Base-by-base conservation (phyloP, 2,797 vertebrate genomes). In the Crax fasciolata region DNA sequence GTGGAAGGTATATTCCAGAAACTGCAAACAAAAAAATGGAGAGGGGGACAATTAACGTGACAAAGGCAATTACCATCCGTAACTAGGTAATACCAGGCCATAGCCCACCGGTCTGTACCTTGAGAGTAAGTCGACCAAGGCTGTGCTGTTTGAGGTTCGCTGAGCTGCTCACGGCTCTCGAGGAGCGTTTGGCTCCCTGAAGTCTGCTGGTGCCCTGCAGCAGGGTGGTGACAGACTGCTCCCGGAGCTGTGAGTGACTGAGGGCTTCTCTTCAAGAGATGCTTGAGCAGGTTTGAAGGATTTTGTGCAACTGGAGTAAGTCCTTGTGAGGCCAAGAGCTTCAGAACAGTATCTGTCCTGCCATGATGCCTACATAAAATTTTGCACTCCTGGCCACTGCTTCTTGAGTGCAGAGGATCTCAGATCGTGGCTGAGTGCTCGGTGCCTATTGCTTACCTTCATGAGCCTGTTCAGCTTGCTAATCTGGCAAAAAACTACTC, bases 401-500 rank as follows among this genome's bases (percentile, higher is more conserved):
- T 43, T 15, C 18, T 6, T 16, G 62, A 8, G 12, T 32, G 59
- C 30, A 18, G 84, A 32, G 38, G 16, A 35, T 35, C 35, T 35
- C 35, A 35, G 35, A 35, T 35, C 35, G 19, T 15, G 24, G 15
- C 58, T 38, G 25, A 28, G 10, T 7, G 13, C 4, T 57, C 41
- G 28, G 28, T 83, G 52, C 49, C 51, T 38, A 19, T 17, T 46
- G n/a, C 35, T 27, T 51, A 3, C 19, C 49, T 28, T 84, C 32
- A 6, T 3, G 10, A 74, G 72, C 32, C 24, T 4, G 0, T 44
- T 46, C n/a, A 8, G 2, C 41, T 35, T 73, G 49, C 54, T 68
- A 39, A 23, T 3, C 54, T 55, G 78, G 18, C 35, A 72, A 62
- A 38, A 83, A 46, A 13, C 0, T 0, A 9, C 28, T 11, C 17